Conservation (phyloP, 2,888 invertebrate genomes). For the Idaea dimidiata region DNA sequence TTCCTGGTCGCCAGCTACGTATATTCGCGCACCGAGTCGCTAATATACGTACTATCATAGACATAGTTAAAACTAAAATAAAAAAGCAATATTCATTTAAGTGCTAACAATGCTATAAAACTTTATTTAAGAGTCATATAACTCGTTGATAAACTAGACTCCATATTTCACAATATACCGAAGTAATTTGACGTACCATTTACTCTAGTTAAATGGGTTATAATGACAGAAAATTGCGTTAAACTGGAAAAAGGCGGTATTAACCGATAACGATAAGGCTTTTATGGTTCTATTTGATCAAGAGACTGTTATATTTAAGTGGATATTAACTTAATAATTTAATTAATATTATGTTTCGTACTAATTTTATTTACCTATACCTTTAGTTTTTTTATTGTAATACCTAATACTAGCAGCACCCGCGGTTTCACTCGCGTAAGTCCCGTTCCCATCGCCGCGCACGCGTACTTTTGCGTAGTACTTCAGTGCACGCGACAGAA, state of each 20-base stretch:
- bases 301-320: neutral
- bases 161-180: neutral
- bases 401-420: too few species aligned
- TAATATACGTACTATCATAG: neutral
- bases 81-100: neutral
- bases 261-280: neutral
- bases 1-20: too few species aligned
- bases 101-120: neutral
- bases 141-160: neutral
- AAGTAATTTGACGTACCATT: neutral
- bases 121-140: neutral
- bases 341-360: neutral
- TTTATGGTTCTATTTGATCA: neutral
- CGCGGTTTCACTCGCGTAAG: too few species aligned
- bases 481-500: too few species aligned
- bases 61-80: neutral
- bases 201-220: neutral
- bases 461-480: too few species aligned
- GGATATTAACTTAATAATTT: neutral
- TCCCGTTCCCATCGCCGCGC: too few species aligned
- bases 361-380: too few species aligned
- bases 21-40: neutral
- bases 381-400: too few species aligned
- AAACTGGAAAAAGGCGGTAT: slow-evolving; percentile 1
- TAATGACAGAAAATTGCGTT: slow-evolving; percentile 5